Evolutionary conservation across 2,797 vertebrate genomes (phyloP).

Genomic region (Phrynocephalus forsythii): DNA sequence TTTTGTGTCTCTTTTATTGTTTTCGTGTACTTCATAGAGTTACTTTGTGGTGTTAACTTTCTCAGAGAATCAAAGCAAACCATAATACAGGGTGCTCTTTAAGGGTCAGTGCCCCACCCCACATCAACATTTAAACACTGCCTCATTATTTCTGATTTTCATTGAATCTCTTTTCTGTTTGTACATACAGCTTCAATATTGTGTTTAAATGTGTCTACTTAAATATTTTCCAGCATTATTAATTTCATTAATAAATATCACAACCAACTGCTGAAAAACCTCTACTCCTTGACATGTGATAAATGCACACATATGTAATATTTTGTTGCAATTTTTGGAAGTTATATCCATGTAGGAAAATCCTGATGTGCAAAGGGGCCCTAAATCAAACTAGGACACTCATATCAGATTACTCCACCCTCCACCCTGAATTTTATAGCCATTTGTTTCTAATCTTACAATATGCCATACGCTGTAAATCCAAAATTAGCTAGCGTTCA

Average conservation of each 20-base stretch:
- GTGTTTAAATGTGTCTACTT: not conserved
- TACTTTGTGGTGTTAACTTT: not conserved
- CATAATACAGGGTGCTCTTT: not conserved
- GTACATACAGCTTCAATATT: too few relatives aligned
- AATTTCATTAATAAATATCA: not conserved
- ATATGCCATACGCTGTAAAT: slow-evolving; percentile 57
- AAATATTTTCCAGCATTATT: not conserved
- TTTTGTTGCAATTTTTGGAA: slow-evolving; percentile 15
- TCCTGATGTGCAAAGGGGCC: slow-evolving; percentile 5
- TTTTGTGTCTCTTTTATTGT: not conserved
- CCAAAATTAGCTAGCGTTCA: slow-evolving; percentile 68
- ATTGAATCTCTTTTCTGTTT: not conserved
- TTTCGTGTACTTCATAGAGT: not conserved
- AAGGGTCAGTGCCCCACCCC: not conserved
- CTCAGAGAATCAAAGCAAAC: not conserved
- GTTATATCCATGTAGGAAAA: slow-evolving; percentile 23
- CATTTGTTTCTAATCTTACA: slow-evolving; percentile 39
- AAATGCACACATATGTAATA: not conserved
- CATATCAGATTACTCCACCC: slow-evolving; percentile 16
- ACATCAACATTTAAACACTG: not conserved
- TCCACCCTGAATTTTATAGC: slow-evolving; percentile 19
- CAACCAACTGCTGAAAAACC: not conserved
- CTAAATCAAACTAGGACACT: slow-evolving; percentile 35
- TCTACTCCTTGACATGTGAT: not conserved
- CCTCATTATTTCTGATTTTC: not conserved